Evolutionary conservation across 2,888 invertebrate species (phyloP).

Genomic region (Heliconius sara): DNA sequence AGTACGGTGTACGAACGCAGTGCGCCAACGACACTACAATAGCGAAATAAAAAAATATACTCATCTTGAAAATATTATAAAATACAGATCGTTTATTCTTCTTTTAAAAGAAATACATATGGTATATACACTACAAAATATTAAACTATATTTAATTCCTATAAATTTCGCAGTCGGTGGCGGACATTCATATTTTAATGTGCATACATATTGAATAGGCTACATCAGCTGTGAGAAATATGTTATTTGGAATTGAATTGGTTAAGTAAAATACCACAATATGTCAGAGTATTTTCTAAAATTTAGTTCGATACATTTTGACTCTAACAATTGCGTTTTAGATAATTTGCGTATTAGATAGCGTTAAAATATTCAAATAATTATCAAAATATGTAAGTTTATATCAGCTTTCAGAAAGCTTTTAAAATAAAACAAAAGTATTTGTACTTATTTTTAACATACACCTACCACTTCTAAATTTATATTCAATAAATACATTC

Average conservation of each 20-base stretch:
- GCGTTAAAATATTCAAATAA: neutral
- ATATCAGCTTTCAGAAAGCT: too few relatives aligned
- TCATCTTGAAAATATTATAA: too few relatives aligned
- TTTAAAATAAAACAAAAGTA: too few relatives aligned
- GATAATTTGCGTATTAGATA: too few relatives aligned
- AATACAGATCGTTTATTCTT: too few relatives aligned
- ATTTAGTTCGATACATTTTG: neutral
- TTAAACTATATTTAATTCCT: neutral
- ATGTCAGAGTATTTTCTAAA: neutral
- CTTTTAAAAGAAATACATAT: too few relatives aligned
- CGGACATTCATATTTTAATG: slow-evolving; percentile 11
- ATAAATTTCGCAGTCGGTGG: neutral
- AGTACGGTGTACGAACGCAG: too few relatives aligned
- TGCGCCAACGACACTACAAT: too few relatives aligned
- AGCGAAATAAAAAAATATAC: too few relatives aligned
- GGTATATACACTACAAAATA: neutral
- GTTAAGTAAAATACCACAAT: neutral
- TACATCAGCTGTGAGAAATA: neutral
- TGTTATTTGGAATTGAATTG: neutral
- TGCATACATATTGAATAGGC: neutral
- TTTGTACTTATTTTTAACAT: too few relatives aligned
- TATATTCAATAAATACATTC: neutral
- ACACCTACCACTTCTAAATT: neutral
- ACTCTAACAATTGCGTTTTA: neutral
- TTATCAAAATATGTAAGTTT: neutral